Base-by-base conservation (phyloP, 1,140 invertebrate species). In the Coenobita brevimanus region DNA sequence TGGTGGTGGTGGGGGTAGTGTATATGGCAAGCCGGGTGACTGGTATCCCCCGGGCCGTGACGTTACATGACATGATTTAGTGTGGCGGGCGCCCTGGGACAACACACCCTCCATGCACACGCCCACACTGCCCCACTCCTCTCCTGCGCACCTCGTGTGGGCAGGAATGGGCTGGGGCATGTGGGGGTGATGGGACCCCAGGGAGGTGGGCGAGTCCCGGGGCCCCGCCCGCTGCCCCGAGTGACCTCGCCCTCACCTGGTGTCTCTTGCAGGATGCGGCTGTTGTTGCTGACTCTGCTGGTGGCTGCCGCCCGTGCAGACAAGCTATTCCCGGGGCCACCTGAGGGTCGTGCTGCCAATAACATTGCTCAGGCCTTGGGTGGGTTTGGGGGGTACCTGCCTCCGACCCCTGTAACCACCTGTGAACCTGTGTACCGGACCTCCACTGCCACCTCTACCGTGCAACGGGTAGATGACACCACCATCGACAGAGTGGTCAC, bases 251-350 rank as follows among this genome's bases (percentile, higher is more conserved):
- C 64, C 76, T 87, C 54, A 87, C 85, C 85, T 87, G 85, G 85
- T 87, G 85, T 87, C 85, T 80, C 78, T 87, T 87, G 76, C 76
- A 80, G 78, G 76, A 87, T 87, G 85, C 85, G 85, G 76, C 78
- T 64, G 85, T 62, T 80, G 60, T 71, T 71, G 43, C 76, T 87
- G 64, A 46, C 50, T 17, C 76, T 87, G 38, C 64, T 87, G 46
- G 75, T 80, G 85, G 75, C 33, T 17, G 76, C 76, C 24, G 85
- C 64, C 85, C 57, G 67, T 62, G 85, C 85, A n/a, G 85, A 87
- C 78, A 87, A 87, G 67, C 24, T 87, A 17, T 87, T 87, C 85
- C 76, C 85, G 6, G 85, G 85, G 0, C 84, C 85, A 27, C 85
- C 85, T 13, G 43, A 4, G 17, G 85, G 85, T 1, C 21, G 57